Base-by-base conservation (phyloP, 2,797 vertebrate species). In the Odontamblyopus lacepedii region DNA sequence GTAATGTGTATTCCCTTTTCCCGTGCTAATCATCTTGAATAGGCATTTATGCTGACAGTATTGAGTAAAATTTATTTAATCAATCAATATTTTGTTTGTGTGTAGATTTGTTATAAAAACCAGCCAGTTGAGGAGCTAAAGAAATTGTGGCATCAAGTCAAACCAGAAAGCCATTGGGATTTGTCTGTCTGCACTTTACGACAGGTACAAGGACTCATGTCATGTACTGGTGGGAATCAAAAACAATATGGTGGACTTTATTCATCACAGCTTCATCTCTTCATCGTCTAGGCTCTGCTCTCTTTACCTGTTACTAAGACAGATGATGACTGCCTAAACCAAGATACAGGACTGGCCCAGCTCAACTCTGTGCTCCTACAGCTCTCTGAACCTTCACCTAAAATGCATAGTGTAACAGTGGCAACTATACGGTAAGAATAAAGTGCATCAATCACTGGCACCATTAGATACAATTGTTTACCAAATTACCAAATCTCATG, bases 161-260 rank as follows among this genome's bases (percentile, higher is more conserved):
- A 72, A 19, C 81, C 77, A 61, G 72, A 68, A 60, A 1, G 2
- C 8, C 1, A 11, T 11, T 98, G 96, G 97, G 95, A 96, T 86
- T 87, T 96, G 51, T 96, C 94, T 35, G 50, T 97, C 0, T 30
- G 85, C 16, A 92, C 94, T 65, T 93, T 98, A 23, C 90, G 88
- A 85, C 89, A 96, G 96, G 97, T 95, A 81, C 12, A 62, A 29
- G 69, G 30, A 73, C 6, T 44, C 5, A 35, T 16, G 15, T 11
- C 35, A 64, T 27, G 4, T 30, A 3, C 66, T 32, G 6, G 19
- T 41, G 26, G 50, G 15, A 19, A 51, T 51, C 26, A 19, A 65
- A 67, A 68, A 72, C 66, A 38, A 9, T 63, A n/a, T 69, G 32
- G 26, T 29, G 30, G 19, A 48, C 55, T 23, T 55, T 11, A 56